Base-by-base conservation (phyloP, 2,797 vertebrate genomes). In the Macropodus opercularis region DNA sequence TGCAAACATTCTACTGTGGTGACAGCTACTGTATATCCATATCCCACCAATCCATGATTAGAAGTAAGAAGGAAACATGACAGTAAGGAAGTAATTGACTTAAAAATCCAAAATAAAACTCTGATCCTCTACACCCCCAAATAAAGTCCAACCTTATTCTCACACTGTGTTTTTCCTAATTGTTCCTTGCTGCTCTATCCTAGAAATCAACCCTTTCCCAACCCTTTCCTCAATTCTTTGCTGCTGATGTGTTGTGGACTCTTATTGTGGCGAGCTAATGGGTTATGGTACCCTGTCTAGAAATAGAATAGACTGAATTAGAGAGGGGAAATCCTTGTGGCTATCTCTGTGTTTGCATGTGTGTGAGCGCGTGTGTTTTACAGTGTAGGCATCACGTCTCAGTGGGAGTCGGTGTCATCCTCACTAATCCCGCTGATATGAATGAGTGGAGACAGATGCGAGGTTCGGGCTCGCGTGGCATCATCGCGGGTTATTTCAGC, bases 341-440 rank as follows among this genome's bases (percentile, higher is more conserved):
- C 80, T 80, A 77, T 75, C 59, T 76, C 67, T 57, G 62, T 80
- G 52, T 68, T 8, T 61, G 12, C 27, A 3, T 42, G 47, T 38
- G 42, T 44, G 32, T 52, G 7, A 13, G 13, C 5, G 13, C 5
- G 17, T 49, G 14, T 59, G 53, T 64, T 56, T 31, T 68, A 75
- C 68, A 69, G 75, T 53, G 35, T 14, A 59, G 70, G 60, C 47
- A 15, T 83, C 83, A 70, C 41, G 43, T 80, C 75, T 76, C 54
- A 51, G 52, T 54, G 65, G 42, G 61, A 21, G 54, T 73, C 52
- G 63, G 44, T 77, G 64, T 83, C 72, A 79, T 77, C 75, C 50
- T 62, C 65, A 12, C 42, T 84, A 85, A 85, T 87, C 72, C 80
- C 31, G 23, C 55, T 74, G 66, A 85, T 79, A 82, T 85, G 82